Base-by-base conservation (phyloP, 2,113 vertebrate species). In the Ammospiza caudacuta region DNA sequence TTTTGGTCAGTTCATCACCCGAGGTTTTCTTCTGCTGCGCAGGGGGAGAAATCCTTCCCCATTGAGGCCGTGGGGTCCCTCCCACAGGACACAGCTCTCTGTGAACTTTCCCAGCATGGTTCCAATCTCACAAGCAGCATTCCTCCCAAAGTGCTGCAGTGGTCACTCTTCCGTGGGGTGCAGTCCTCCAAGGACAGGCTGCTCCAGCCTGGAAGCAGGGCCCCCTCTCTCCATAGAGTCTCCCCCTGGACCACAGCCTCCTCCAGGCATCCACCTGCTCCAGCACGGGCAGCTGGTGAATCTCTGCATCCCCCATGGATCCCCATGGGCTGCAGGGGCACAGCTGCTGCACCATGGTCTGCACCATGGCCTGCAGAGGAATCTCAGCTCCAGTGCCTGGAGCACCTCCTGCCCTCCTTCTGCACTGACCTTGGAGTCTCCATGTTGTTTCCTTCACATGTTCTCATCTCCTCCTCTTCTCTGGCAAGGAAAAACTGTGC, bases 41-140 rank as follows among this genome's bases (percentile, higher is more conserved):
- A 19, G 28, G 28, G 12, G 39, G 6, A 61, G 11, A 12, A 61
- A 15, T 3, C 21, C 16, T n/a, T 24, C 44, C 15, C 15, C 44
- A 27, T 20, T 31, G 7, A 76, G 57, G 5, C n/a, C 2, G 0
- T 8, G 21, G 15, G 11, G 27, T 47, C 25, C 43, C 20, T 59
- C 73, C 43, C n/a, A 47, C 1, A 1, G 25, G 55, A 47, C 8
- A 46, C 25, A 47, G 73, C 5, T 24, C 57, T 20, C 73, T 8
- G 5, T 13, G 33, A 58, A n/a, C 29, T 22, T 35, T 18, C 4
- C 54, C 6, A 5, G 1, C 23, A 1, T 8, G 18, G 37, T 19
- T 55, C 39, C 52, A 73, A 24, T n/a, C 51, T 5, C 51, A 55
- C 2, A 5, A 55, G 69, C 37, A 15, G 39, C 51, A n/a, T 6